Evolutionary conservation across 92 coral and sea anemone species (phyloP), one percentile per base, ranked within the genome.

Genomic region (Zoanthus sansibaricus): DNA sequence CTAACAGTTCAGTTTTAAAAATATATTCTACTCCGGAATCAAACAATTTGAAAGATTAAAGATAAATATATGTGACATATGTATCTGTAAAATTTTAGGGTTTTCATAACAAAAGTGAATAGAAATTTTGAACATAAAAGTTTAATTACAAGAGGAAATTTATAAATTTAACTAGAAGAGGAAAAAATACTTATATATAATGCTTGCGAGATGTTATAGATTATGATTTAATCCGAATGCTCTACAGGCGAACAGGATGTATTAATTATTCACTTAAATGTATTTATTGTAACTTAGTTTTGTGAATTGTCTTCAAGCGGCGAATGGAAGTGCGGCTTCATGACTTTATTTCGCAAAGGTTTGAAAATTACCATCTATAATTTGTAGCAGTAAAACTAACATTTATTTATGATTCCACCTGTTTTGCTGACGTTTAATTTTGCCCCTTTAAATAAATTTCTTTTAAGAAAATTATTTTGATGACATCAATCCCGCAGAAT

Each of bases 211-310:
- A 80, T 32, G 20, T 45, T 61, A 16, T 4, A 44, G 72, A 32
- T 78, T 78, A 62, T 42, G 42, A 79, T 16, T 21, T 46, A 80
- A 80, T 8, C 16, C 31, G 85, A 80, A 46, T 80, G 67, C 25
- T 80, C 46, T 59, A 79, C 46, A 64, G 21, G 66, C 30, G 42
- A 18, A n/a, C 59, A 44, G 67, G 25, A 20, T 45, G 5, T 45
- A 18, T 18, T 20, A 20, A 61, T 78, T 59, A 58, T 9, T 9
- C 33, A 31, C 21, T 9, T 9, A 7, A 75, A 9, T 7, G 42
- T 37, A 37, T 2, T 21, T 75, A n/a, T 46, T 48, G 11, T 46
- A 75, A 17, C 14, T 5, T 18, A 5, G 2, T 18, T 11, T 16
- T 5, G 17, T 17, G 17, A 14, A 17, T 61, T 17, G 25, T 62